These are phyloP conservation scores for Microctonus aethiopoides DNA, from an alignment of 2,888 invertebrate genomes.

Conservation along the genomic window DNA sequence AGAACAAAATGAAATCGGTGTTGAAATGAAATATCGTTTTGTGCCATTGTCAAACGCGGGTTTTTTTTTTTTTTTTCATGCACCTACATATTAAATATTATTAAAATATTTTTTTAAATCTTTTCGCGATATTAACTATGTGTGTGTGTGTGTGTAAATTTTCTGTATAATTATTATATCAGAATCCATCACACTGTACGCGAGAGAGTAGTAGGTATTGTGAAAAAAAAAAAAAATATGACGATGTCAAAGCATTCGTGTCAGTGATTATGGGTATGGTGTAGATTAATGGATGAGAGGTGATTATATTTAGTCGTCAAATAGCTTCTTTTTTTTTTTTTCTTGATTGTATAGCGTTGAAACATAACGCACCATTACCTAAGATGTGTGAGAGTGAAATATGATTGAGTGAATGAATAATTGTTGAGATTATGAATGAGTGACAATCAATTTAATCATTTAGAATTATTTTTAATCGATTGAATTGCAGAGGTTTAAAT, in stretches of 20 bases:
- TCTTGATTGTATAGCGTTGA: not conserved
- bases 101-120: too few relatives aligned
- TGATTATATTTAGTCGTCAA: not conserved
- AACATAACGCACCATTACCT: slow-evolving; percentile 27
- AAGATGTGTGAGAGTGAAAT: slow-evolving; percentile 30
- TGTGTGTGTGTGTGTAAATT: not conserved
- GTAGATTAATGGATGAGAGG: not conserved
- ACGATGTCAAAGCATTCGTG: not conserved
- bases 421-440: not conserved
- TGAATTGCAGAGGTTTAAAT: too few relatives aligned
- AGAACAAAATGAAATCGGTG: slow-evolving; percentile 15
- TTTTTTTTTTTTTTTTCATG: not conserved
- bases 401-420: slow-evolving; percentile 11
- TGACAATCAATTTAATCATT: slow-evolving; percentile 5
- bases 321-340: slow-evolving; percentile 12
- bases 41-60: slow-evolving; percentile 28
- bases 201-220: not conserved
- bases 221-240: slow-evolving; percentile 15
- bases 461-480: not conserved
- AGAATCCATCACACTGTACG: not conserved
- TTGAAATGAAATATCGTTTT: slow-evolving; percentile 15
- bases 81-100: not conserved
- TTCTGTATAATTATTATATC: not conserved
- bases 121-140: too few relatives aligned
- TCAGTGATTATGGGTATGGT: not conserved